Conservation (phyloP, 2,113 vertebrate genomes). For the Ornithorhynchus anatinus region DNA sequence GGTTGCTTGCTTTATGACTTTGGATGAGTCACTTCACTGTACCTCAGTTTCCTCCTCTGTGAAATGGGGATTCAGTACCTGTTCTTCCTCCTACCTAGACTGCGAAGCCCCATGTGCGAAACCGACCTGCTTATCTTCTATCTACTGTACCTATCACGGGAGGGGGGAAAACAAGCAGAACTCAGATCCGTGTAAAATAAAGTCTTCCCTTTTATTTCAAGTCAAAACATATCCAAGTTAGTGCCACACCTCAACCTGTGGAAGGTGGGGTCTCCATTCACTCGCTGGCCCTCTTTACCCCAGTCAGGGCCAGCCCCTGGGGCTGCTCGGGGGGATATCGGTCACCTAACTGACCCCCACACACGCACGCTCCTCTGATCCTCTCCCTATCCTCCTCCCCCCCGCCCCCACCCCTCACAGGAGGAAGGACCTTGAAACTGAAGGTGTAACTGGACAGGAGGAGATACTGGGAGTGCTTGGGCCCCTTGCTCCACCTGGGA, state of each 20-base stretch:
- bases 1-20: too few relatives aligned
- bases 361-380: neutral
- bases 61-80: too few relatives aligned
- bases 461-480: neutral
- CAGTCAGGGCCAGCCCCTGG: neutral
- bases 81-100: too few relatives aligned
- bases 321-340: neutral
- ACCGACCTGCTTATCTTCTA: too few relatives aligned
- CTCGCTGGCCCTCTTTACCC: neutral
- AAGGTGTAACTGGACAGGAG: neutral
- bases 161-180: neutral
- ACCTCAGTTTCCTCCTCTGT: too few relatives aligned
- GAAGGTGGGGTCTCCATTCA: neutral
- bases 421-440: neutral
- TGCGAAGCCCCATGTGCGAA: too few relatives aligned
- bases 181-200: constrained; percentile 42
- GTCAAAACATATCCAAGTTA: constrained; percentile 29
- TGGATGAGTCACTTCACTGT: too few relatives aligned
- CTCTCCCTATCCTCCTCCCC: neutral
- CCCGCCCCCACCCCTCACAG: neutral
- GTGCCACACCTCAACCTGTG: neutral
- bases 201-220: constrained; percentile 59
- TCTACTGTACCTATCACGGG: neutral
- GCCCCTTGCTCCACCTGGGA: neutral
- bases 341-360: neutral